These are phyloP conservation scores for Chaetura pelagica DNA, from an alignment of 2,113 vertebrate species.

Conservation along the genomic window DNA sequence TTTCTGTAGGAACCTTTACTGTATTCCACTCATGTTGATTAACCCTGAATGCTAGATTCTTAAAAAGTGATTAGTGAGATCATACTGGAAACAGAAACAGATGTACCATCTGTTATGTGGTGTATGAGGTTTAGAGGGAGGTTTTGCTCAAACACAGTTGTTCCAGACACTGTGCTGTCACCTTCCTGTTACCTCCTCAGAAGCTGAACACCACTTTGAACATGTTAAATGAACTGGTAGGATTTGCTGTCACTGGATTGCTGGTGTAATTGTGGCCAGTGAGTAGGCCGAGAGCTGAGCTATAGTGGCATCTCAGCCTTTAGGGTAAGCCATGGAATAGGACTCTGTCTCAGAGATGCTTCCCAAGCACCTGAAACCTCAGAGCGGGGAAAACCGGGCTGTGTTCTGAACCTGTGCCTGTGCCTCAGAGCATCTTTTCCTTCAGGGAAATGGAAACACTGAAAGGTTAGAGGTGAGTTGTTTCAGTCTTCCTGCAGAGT, in stretches of 20 bases:
- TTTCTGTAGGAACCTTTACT: constrained; percentile 1
- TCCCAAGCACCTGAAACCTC: neutral
- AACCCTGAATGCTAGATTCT: constrained; percentile 47
- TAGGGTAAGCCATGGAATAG: neutral
- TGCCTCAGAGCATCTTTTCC: neutral
- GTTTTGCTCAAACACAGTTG: constrained; percentile 1
- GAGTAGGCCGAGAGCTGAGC: neutral
- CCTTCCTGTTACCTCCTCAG: neutral
- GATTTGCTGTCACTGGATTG: neutral
- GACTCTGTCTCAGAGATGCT: neutral
- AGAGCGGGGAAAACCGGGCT: neutral
- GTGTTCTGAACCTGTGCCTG: neutral
- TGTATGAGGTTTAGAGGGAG: neutral
- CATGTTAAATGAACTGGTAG: neutral
- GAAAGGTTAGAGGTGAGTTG: neutral
- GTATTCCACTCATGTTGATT: constrained; percentile 54
- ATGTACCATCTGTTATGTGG: constrained; percentile 21
- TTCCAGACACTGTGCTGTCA: neutral
- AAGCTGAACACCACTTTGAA: neutral
- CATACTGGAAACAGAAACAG: constrained; percentile 51
- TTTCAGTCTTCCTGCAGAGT: neutral
- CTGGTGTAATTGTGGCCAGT: neutral
- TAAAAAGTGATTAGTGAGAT: constrained; percentile 64
- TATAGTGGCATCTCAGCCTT: neutral
- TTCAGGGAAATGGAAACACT: neutral